Conservation (phyloP, 2,797 vertebrate genomes). For the Cottoperca gobio region DNA sequence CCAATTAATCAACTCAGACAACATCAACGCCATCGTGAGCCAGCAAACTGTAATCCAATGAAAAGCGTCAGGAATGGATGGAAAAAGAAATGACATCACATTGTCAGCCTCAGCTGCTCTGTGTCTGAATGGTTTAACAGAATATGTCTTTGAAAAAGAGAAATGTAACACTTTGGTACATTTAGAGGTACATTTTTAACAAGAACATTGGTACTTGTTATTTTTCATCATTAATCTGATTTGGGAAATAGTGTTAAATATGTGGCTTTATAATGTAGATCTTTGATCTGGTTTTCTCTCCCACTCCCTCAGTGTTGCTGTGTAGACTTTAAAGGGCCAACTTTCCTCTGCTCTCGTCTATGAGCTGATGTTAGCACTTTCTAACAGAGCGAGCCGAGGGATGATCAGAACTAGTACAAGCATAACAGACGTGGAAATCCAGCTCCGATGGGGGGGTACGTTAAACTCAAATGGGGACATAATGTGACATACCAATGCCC, state of each 20-base stretch:
- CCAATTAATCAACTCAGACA: slow-evolving; percentile 46
- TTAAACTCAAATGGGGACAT: slow-evolving; percentile 43
- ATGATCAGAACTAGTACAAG: slow-evolving; percentile 54
- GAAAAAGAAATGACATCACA: slow-evolving; percentile 30
- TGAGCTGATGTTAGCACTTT: slow-evolving; percentile 43
- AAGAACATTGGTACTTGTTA: slow-evolving; percentile 8
- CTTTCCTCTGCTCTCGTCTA: slow-evolving; percentile 42
- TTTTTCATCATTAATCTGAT: slow-evolving; percentile 44
- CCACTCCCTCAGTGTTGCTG: slow-evolving; percentile 36
- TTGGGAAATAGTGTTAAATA: slow-evolving; percentile 38
- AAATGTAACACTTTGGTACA: too few species aligned
- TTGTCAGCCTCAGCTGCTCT: slow-evolving; percentile 34
- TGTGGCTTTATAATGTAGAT: slow-evolving; percentile 46
- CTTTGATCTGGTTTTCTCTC: slow-evolving; percentile 48
- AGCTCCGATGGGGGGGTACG: slow-evolving; percentile 29
- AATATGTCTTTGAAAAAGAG: slow-evolving; percentile 8
- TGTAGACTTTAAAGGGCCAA: slow-evolving; percentile 53
- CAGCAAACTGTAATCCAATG: slow-evolving; percentile 36
- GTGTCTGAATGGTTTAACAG: slow-evolving; percentile 7
- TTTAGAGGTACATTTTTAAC: slow-evolving; percentile 4
- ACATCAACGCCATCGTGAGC: slow-evolving; percentile 36
- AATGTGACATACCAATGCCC: slow-evolving; percentile 47
- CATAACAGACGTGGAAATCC: slow-evolving; percentile 37
- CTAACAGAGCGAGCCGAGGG: slow-evolving; percentile 29
- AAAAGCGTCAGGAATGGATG: slow-evolving; percentile 31